These are phyloP conservation scores for Channa argus DNA, from an alignment of 2,113 vertebrate species.

Conservation along the genomic window DNA sequence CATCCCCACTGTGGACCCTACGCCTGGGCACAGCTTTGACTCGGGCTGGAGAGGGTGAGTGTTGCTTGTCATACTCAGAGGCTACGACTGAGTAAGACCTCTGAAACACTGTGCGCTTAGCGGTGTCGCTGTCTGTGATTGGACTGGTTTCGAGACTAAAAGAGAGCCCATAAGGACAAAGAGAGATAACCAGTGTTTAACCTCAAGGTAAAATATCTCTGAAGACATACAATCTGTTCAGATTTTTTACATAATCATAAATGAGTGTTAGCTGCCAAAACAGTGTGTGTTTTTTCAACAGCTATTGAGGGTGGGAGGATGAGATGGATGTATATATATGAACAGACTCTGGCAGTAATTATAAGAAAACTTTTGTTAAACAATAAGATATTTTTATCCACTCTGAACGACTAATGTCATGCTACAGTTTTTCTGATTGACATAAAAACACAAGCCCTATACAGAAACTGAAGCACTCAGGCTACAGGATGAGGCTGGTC, in stretches of 20 bases:
- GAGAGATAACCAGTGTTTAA: not conserved
- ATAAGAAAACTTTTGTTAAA: not conserved
- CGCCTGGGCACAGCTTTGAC: conserved; percentile 96
- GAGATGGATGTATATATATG: not conserved
- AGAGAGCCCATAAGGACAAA: conserved; percentile 31
- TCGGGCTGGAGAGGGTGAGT: conserved; percentile 94
- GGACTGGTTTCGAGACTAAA: conserved; percentile 96
- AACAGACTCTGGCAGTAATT: not conserved
- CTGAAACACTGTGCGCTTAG: conserved; percentile 97
- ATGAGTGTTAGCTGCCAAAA: not conserved
- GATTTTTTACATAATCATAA: not conserved
- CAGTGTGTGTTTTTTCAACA: not conserved
- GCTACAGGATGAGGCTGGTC: no score
- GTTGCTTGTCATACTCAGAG: conserved; percentile 98
- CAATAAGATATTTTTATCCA: no score
- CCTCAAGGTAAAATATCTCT: not conserved
- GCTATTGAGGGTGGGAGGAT: not conserved
- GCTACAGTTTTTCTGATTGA: no score
- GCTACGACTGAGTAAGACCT: conserved; percentile 98
- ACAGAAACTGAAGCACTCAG: no score
- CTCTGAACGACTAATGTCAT: no score
- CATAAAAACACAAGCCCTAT: no score
- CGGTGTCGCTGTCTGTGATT: conserved; percentile 96
- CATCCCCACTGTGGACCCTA: conserved; percentile 97
- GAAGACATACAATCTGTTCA: not conserved